These are phyloP conservation scores for Macrosoma leucophasiata DNA, from an alignment of 2,888 invertebrate species.

Conservation along the genomic window DNA sequence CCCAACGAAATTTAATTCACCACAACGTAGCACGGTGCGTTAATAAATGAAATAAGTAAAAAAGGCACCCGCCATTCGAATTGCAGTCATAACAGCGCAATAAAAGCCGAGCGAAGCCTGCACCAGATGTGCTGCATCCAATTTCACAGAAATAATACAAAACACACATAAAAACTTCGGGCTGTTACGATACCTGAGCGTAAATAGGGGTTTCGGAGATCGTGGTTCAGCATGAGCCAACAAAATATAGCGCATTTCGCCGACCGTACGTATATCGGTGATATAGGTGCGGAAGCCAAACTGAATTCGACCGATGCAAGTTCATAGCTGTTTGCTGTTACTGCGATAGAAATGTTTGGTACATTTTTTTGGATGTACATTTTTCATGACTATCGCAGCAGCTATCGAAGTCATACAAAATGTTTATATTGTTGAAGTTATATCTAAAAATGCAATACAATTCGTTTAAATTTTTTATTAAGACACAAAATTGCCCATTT, in stretches of 20 bases:
- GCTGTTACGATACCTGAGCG: constrained; percentile 54
- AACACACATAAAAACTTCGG: constrained; percentile 49
- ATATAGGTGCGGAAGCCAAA: too few relatives aligned
- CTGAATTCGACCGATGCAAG: too few relatives aligned
- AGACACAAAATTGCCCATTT: too few relatives aligned
- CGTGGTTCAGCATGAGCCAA: constrained; percentile 37
- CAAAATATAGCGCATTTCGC: constrained; percentile 52
- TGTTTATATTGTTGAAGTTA: too few relatives aligned
- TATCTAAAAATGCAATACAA: too few relatives aligned
- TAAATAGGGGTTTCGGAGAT: constrained; percentile 58
- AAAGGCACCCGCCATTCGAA: constrained; percentile 43
- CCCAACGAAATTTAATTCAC: constrained; percentile 44
- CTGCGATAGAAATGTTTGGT: too few relatives aligned
- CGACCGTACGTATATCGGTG: too few relatives aligned
- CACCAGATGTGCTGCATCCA: constrained; percentile 59
- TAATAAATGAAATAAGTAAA: constrained; percentile 56
- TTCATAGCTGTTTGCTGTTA: too few relatives aligned
- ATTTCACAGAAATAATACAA: constrained; percentile 54
- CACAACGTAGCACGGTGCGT: constrained; percentile 36
- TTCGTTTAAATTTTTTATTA: too few relatives aligned
- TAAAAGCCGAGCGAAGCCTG: constrained; percentile 47
- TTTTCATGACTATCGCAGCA: too few relatives aligned
- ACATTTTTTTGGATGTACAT: too few relatives aligned
- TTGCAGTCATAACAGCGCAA: constrained; percentile 63
- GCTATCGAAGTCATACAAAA: too few relatives aligned